Base-by-base conservation (phyloP, 2,113 vertebrate genomes). In the Bombycilla garrulus region DNA sequence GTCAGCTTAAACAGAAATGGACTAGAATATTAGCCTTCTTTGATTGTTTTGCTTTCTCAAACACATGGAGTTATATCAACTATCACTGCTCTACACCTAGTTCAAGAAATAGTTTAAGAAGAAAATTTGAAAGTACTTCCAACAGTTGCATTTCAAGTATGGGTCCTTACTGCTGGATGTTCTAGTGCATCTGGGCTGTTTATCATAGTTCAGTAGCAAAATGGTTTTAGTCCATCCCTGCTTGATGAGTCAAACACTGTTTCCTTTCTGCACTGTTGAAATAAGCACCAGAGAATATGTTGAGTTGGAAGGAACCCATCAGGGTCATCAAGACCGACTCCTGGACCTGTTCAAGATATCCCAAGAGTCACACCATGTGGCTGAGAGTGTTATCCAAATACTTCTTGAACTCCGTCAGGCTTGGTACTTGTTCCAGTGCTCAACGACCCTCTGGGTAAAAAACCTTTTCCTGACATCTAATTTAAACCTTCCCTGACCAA, bases 181-280 rank as follows among this genome's bases (percentile, higher is more conserved):
- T 77, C 26, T 29, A 58, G 36, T 80, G 38, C 35, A 67, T 11
- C 29, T 64, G 35, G 35, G 44, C 19, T 67, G 40, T 54, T 54
- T 9, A 16, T 51, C 17, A 8, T 14, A 72, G 25, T n/a, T 76
- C 0, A 0, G 15, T 33, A 58, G 38, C 25, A 77, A 42, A 23
- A n/a, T 9, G 13, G 42, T 38, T 83, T 88, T 58, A 67, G 25
- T 58, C 35, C 69, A 5, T 23, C 11, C 21, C 18, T 64, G 15
- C 23, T 54, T 38, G 33, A 26, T 47, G 13, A 77, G 40, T 51
- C 15, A 69, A 86, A 84, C 17, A 15, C 10, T 60, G 4, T 58
- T 77, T 77, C 29, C 20, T 83, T 64, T 95, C 72, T 65, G 11
- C 33, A 54, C 3, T 54, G 33, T 24, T 42, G 20, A 90, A 91